Conservation (phyloP, 92 coral and sea anemone genomes). For the Phenganax marumi region DNA sequence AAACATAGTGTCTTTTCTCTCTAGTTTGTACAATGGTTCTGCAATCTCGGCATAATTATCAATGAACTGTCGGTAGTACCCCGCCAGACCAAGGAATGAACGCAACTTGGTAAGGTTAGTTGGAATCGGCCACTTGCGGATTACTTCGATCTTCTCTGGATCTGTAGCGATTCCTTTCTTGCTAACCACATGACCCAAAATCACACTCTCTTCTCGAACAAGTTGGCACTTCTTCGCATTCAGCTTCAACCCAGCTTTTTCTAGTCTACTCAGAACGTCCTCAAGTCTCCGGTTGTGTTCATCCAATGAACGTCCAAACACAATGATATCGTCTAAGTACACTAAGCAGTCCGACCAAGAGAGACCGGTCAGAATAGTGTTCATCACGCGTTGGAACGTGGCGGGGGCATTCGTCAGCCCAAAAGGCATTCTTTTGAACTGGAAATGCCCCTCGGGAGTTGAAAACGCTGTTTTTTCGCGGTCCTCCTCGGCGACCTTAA, state of each 20-base stretch:
- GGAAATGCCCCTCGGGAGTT: slow-evolving; percentile 36
- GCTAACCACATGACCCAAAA: slow-evolving; percentile 45
- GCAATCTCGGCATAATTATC: neutral
- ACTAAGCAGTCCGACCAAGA: slow-evolving; percentile 35
- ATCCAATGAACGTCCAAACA: slow-evolving; percentile 21
- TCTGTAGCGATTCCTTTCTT: slow-evolving; percentile 5
- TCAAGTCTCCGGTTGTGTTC: slow-evolving; percentile 37
- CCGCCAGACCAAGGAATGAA: slow-evolving; percentile 1
- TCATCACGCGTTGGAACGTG: slow-evolving; percentile 44
- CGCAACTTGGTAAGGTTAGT: neutral
- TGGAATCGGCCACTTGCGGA: slow-evolving; percentile 13
- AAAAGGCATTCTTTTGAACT: slow-evolving; percentile 49
- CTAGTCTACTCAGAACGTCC: slow-evolving; percentile 22
- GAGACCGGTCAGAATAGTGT: slow-evolving; percentile 41
- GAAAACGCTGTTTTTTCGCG: slow-evolving; percentile 47
- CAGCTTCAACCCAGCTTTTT: neutral
- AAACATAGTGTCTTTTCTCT: neutral
- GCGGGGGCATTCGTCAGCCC: slow-evolving; percentile 48
- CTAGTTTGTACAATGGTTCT: neutral
- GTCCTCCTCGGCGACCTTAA: slow-evolving; percentile 19
- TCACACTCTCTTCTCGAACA: slow-evolving; percentile 4
- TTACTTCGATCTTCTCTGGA: slow-evolving; percentile 1
- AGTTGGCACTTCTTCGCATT: neutral
- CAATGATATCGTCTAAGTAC: slow-evolving; percentile 45
- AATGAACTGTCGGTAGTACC: slow-evolving; percentile 1